Base-by-base conservation (phyloP, 2,113 vertebrate genomes). In the Chaenocephalus aceratus region DNA sequence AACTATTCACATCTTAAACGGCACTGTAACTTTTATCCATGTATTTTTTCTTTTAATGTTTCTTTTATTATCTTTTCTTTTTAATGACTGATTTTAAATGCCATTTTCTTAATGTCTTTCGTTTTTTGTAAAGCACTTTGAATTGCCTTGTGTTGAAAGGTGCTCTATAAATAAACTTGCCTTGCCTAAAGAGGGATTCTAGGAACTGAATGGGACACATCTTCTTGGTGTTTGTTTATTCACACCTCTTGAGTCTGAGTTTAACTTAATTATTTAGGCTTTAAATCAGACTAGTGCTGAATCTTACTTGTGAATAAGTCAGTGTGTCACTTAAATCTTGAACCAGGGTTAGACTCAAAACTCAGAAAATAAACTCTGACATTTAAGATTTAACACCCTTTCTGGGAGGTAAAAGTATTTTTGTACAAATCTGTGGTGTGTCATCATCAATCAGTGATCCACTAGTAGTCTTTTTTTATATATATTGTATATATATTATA, bases 291-390 rank as follows among this genome's bases (percentile, higher is more conserved):
- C 12, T 41, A 10, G 9, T 51, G 1, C 4, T 51, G 11, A 67
- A 67, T 16, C 10, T 30, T 68, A 2, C 51, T n/a, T 46, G 41
- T 14, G 26, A 57, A 30, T 46, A 13, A 49, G 9, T 30, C 15
- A n/a, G 10, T 5, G 3, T 30, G 0, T 30, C 30, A 30, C 30
- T 30, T 30, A 30, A 30, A 30, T 30, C 30, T 30, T 30, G 30
- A 30, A 30, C 30, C 30, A 30, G 30, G 30, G 30, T 30, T 30
- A 30, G 30, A 30, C 30, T 30, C 30, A 30, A 30, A 30, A 30
- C 30, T 30, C 30, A 86, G 72, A 92, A 92, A 92, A 91, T 88
- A 90, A 85, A 91, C 80, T 88, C 86, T 86, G 81, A 75, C 71
- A 86, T 89, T 82, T 78, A 79, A 75, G 68, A 86, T 89, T 82